These are phyloP conservation scores for Charadrius vociferus DNA, from an alignment of 2,113 vertebrate species.

Conservation along the genomic window DNA sequence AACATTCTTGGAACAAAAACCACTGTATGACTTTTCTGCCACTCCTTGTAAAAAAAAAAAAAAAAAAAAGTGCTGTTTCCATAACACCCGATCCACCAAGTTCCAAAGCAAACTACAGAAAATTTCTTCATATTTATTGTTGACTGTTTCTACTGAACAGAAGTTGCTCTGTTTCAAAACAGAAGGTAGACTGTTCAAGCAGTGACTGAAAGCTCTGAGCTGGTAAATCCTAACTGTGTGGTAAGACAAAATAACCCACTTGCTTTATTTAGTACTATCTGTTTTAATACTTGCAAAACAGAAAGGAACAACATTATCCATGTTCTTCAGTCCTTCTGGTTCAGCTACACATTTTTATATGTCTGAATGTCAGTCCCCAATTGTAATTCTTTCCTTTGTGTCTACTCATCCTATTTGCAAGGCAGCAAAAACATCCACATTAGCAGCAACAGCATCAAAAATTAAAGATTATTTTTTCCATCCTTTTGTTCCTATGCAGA, in stretches of 20 bases:
- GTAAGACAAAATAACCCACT: conserved; percentile 9
- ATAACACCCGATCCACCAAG: conserved; percentile 17
- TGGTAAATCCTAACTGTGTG: conserved; percentile 49
- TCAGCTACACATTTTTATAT: background rate
- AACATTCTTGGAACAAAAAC: conserved; percentile 59
- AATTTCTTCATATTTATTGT: conserved; percentile 66
- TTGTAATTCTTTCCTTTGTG: background rate
- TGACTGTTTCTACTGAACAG: conserved; percentile 74
- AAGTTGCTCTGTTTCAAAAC: conserved; percentile 75
- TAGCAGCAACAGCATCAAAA: background rate
- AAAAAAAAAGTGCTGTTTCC: conserved; percentile 11
- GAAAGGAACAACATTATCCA: conserved; percentile 3
- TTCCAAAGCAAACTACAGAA: conserved; percentile 72
- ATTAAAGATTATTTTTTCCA: background rate
- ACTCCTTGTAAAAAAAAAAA: conserved; percentile 4
- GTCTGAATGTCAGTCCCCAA: background rate
- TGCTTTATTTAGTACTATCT: conserved; percentile 36
- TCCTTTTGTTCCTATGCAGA: background rate
- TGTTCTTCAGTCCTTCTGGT: background rate
- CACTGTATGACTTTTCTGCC: background rate
- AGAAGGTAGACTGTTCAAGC: conserved; percentile 74
- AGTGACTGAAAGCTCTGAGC: conserved; percentile 33
- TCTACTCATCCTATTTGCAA: background rate
- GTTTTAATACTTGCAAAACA: conserved; percentile 32
- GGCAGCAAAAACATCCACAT: background rate